Conservation (phyloP, 2,113 vertebrate genomes). For the Otus sunia region DNA sequence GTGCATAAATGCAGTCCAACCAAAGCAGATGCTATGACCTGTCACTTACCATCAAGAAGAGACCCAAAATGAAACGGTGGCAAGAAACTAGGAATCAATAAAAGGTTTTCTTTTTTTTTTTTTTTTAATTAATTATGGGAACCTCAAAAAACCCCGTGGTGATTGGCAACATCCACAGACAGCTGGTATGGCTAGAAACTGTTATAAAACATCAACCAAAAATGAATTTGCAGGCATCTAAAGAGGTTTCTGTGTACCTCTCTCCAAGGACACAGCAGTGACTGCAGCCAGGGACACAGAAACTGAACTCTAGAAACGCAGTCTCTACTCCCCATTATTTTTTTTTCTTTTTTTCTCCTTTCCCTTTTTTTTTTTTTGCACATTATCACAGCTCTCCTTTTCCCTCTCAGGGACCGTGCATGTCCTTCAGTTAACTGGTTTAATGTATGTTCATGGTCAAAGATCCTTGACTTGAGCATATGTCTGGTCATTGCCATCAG, state of each 20-base stretch:
- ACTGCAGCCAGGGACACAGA: neutral
- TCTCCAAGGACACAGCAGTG: neutral
- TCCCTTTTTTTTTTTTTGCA: fast-evolving
- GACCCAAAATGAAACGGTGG: neutral
- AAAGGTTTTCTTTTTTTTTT: neutral
- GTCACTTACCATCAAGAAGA: neutral
- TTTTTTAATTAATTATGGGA: neutral
- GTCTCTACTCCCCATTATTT: fast-evolving
- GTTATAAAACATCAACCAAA: neutral
- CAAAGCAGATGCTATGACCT: neutral
- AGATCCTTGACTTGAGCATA: neutral
- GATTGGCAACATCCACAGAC: neutral
- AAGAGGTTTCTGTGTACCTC: neutral
- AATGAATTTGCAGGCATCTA: neutral
- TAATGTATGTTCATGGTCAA: neutral
- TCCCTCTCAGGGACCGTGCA: fast-evolving
- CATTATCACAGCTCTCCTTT: neutral
- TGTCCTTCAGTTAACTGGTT: neutral
- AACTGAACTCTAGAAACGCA: neutral
- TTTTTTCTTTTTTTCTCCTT: fast-evolving
- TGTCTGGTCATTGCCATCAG: neutral
- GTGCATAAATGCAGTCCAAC: neutral
- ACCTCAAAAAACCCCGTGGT: neutral
- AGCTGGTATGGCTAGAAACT: neutral
- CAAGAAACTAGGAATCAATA: neutral